Base-by-base conservation (phyloP, 2,113 vertebrate species). In the Danionella cerebrum region DNA sequence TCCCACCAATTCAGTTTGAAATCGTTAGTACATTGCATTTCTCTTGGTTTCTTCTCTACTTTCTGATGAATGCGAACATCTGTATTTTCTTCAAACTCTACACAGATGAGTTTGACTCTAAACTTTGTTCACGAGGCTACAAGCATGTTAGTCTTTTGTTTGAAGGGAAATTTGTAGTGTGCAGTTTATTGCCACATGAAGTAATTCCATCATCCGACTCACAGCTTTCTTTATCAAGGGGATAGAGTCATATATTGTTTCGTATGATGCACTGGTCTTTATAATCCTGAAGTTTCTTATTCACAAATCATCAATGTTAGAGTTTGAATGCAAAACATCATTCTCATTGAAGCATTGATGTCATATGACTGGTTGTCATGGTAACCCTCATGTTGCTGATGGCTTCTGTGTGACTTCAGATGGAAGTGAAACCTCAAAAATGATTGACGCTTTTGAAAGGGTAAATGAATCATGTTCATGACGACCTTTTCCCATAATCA, bases 401-500 rank as follows among this genome's bases (percentile, higher is more conserved):
- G 25, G 31, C 51, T 42, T 54, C 25, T 45, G 16, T 18, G 41
- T 1, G 27, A 48, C 25, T 59, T 48, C 16, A 69, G 5, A 39
- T 50, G 54, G 55, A 69, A 68, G 53, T 59, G 53, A 41, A 69
- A 42, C 45, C 24, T 7, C 9, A 7, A 19, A 35, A 69, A 48
- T 12, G 29, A 29, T 10, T 48, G 41, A 63, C 59, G 27, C 35
- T 48, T 7, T 35, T 1, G 6, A 63, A 63, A 63, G 42, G 42
- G 33, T 63, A 35, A 48, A 63, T 48, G 59, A 48, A 63, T 48
- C 59, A 63, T 63, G 29, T 63, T 48, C 14, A 48, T 63, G 12
- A n/a, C 22, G 42, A 63, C 59, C 27, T 63, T 57, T 24, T 22
- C 29, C 27, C 35, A 8, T 35, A 63, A 36, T 48, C 59, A 29